Base-by-base conservation (phyloP, 92 coral and sea anemone genomes). In the Desmophyllum pertusum region DNA sequence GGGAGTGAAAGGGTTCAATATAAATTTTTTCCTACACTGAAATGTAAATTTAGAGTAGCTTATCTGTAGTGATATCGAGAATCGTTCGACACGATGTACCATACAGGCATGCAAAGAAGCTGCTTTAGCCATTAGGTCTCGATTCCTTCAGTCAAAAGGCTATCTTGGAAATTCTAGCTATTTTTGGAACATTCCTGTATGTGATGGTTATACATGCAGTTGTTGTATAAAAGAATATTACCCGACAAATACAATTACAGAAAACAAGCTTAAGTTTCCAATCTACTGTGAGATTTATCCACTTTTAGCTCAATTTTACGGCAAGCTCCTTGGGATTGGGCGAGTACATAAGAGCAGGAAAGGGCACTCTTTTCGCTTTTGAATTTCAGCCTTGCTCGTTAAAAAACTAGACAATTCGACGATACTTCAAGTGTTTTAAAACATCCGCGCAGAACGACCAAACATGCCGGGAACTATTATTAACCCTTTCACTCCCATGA, bases 121-220 rank as follows among this genome's bases (percentile, higher is more conserved):
- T 33, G 65, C 65, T 15, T 1, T 25, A 27, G 25, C 35, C 65
- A 59, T 59, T 59, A 59, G 65, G 65, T 59, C 9, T 59, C 65
- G 27, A 59, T 59, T 25, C 65, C 35, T 59, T 27, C n/a, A 59
- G 65, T 59, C 65, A 59, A 59, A 59, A 59, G 65, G 65, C 65
- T 59, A 59, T 59, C 65, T 59, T 29, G 0, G 35, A 25, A 59
- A 59, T 27, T 25, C 3, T 3, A 25, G 27, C 65, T 59, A 59
- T 59, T 59, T 59, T 27, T 6, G 65, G 65, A 9, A 10, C 65
- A 53, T 59, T 59, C 30, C 30, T 27, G n/a, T n/a, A n/a, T n/a
- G n/a, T n/a, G 65, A 59, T 59, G 15, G 35, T n/a, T n/a, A n/a
- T n/a, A 59, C 27, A 10, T 10, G 65, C 35, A 5, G 35, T 25